These are phyloP conservation scores for Hycleus cichorii DNA, from an alignment of 1,140 invertebrate species.

Conservation along the genomic window DNA sequence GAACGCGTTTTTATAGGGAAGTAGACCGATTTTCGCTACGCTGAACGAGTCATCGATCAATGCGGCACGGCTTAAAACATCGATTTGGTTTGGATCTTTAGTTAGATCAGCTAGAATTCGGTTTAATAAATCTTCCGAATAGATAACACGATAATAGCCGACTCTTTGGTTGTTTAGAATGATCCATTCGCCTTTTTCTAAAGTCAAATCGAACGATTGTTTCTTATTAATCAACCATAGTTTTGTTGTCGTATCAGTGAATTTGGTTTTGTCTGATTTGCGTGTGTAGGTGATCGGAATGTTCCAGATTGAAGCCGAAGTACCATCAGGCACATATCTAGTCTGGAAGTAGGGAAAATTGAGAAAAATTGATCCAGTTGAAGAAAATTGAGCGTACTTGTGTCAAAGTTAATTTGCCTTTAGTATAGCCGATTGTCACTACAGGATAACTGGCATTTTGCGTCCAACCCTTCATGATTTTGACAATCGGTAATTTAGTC, in stretches of 20 bases:
- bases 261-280: too few relatives aligned
- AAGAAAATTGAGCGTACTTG: slow-evolving; percentile 10
- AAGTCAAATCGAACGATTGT: too few relatives aligned
- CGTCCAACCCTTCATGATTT: slow-evolving; percentile 55
- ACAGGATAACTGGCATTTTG: slow-evolving; percentile 55
- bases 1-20: slow-evolving; percentile 46
- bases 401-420: slow-evolving; percentile 14
- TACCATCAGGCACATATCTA: too few relatives aligned
- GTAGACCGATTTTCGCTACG: slow-evolving; percentile 43
- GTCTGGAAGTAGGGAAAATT: too few relatives aligned
- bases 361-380: too few relatives aligned
- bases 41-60: slow-evolving; percentile 72
- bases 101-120: slow-evolving; percentile 46
- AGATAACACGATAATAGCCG: slow-evolving; percentile 76
- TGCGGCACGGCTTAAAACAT: slow-evolving; percentile 67
- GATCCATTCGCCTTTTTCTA: slow-evolving; percentile 47
- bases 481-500: slow-evolving; percentile 11
- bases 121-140: slow-evolving; percentile 61
- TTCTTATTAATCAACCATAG: too few relatives aligned
- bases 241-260: too few relatives aligned
- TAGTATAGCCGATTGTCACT: slow-evolving; percentile 31
- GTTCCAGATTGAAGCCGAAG: too few relatives aligned
- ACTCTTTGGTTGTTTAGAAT: slow-evolving; percentile 42
- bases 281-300: too few relatives aligned
- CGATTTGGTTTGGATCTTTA: slow-evolving; percentile 16